These are phyloP conservation scores for Gambusia affinis DNA, from an alignment of 2,113 vertebrate genomes.

Conservation along the genomic window DNA sequence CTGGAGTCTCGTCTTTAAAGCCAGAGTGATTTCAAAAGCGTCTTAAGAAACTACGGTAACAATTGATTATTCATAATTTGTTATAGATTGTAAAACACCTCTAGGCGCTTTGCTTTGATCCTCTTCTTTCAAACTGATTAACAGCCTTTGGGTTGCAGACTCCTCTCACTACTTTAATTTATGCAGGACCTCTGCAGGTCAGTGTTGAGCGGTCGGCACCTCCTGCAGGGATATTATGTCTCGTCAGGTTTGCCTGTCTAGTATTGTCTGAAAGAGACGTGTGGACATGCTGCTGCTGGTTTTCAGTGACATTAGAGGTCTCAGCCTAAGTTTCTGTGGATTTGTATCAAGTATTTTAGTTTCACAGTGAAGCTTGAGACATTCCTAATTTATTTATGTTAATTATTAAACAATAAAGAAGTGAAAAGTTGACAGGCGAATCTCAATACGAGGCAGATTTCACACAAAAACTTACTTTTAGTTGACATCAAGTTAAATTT, in stretches of 20 bases:
- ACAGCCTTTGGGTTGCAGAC: slow-evolving; percentile 40
- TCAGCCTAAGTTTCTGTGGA: slow-evolving; percentile 27
- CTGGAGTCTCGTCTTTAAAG: slow-evolving; percentile 20
- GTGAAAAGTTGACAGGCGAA: slow-evolving; percentile 50
- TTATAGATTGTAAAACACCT: slow-evolving; percentile 58
- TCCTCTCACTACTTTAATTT: slow-evolving; percentile 65
- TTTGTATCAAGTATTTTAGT: slow-evolving; percentile 30
- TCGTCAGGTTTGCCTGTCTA: slow-evolving; percentile 40
- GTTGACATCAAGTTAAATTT: slow-evolving; percentile 63
- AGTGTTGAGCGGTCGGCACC: slow-evolving; percentile 49
- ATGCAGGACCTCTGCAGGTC: slow-evolving; percentile 59
- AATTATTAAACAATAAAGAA: slow-evolving; percentile 36
- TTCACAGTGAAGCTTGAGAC: slow-evolving; percentile 27
- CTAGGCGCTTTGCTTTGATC: slow-evolving; percentile 49
- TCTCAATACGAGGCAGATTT: slow-evolving; percentile 34
- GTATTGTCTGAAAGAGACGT: slow-evolving; percentile 46
- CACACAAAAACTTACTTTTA: slow-evolving; percentile 47
- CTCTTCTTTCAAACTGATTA: slow-evolving; percentile 60
- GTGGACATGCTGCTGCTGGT: slow-evolving; percentile 37
- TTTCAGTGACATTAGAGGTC: slow-evolving; percentile 33
- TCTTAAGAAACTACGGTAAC: slow-evolving; percentile 6
- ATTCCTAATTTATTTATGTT: slow-evolving; percentile 34
- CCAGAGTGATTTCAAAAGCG: slow-evolving; percentile 43
- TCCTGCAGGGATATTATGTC: slow-evolving; percentile 70
- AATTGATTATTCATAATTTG: slow-evolving; percentile 53